These are phyloP conservation scores for Mamestra brassicae DNA, from an alignment of 2,888 invertebrate genomes.

Conservation along the genomic window DNA sequence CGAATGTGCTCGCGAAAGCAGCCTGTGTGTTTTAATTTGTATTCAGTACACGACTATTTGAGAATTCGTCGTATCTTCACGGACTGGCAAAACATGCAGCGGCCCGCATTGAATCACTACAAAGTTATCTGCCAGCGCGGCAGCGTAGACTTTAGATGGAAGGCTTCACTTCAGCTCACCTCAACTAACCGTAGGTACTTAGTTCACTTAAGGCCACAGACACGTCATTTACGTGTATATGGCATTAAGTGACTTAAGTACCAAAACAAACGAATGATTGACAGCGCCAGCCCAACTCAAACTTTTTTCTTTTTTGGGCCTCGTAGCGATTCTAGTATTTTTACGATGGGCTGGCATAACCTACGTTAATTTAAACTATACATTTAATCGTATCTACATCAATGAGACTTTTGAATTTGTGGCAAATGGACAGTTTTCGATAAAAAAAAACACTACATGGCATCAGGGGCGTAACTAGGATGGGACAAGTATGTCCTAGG, in stretches of 20 bases:
- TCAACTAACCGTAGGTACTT: constrained; percentile 30
- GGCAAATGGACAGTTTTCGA: too few relatives aligned
- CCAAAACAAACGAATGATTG: constrained; percentile 8
- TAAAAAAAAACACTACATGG: too few relatives aligned
- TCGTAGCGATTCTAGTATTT: too few relatives aligned
- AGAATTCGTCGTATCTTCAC: constrained; percentile 50
- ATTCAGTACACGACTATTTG: constrained; percentile 55
- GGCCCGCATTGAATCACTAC: constrained; percentile 58
- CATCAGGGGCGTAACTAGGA: too few relatives aligned
- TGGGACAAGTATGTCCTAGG: too few relatives aligned
- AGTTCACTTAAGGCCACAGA: background rate
- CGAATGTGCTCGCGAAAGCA: constrained; percentile 43
- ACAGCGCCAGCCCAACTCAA: background rate
- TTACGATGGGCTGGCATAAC: too few relatives aligned
- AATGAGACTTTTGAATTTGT: too few relatives aligned
- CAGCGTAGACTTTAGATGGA: constrained; percentile 36
- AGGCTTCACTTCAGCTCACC: constrained; percentile 33
- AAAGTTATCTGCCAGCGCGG: constrained; percentile 58
- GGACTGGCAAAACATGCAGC: constrained; percentile 55
- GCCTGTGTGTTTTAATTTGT: constrained; percentile 54
- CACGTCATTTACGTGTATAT: constrained; percentile 17
- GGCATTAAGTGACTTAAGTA: background rate
- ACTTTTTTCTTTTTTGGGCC: too few relatives aligned
- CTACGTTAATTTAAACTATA: too few relatives aligned
- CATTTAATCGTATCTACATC: too few relatives aligned